Evolutionary conservation across 2,888 invertebrate species (phyloP), one percentile per base, ranked within the genome.

Genomic region (Melanophora roralis): DNA sequence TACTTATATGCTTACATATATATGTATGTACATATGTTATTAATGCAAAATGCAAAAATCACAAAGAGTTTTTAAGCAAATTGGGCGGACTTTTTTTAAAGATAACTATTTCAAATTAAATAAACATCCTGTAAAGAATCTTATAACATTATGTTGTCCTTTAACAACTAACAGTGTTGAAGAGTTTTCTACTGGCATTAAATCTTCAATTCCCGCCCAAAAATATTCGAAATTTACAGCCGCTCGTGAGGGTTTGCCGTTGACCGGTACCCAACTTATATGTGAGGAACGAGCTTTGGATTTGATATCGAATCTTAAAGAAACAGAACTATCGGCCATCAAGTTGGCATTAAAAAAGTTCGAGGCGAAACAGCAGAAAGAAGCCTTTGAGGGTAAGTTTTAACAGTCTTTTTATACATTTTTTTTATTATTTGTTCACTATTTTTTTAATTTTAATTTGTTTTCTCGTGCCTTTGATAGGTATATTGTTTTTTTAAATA

Each of bases 341-440:
- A 91, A 93, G 74, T 89, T 90, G 53, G 95, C 95, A 1, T 89
- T 96, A 49, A 93, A 93, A 83, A 94, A 95, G 87, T 94, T 93
- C 86, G 93, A 95, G 85, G 94, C 95, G 0, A 93, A 94, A 84
- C 91, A 93, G 86, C 91, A 93, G 71, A 95, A 95, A 89, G 94
- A 94, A 76, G 93, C 93, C 86, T 95, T 93, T 86, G 95, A 95
- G 93, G 95, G 96, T 95, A 91, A 89, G 87, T 86, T n/a, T 40
- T 38, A 12, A 14, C 21, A n/a, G 27, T 1, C 7, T 19, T 45
- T 19, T 14, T 45, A 14, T 43, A 14, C n/a, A 16, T 43, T 14
- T 43, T 4, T 16, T 5, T 14, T 5, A 5, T 5, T 6, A 27
- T 27, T 5, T 27, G 27, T 27, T n/a, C n/a, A n/a, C n/a, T n/a